Evolutionary conservation across 2,797 vertebrate species (phyloP), one percentile per base, ranked within the genome.

Genomic region (Hybognathus amarus): DNA sequence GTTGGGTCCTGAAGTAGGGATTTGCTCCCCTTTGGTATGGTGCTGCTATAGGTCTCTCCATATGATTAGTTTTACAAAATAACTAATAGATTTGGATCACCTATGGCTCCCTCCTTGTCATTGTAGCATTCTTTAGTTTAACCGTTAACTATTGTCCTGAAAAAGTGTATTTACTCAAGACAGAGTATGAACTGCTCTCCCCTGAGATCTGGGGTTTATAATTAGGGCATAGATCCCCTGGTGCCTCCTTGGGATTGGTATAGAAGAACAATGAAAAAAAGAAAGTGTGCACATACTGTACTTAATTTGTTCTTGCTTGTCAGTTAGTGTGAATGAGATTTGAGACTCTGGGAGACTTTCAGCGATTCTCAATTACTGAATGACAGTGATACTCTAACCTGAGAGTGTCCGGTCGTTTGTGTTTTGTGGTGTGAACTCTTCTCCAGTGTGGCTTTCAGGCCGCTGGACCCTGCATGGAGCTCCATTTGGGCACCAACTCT

Each of bases 391-490:
- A 61, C 18, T 47, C 90, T 94, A 38, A 95, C 96, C 95, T 96
- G 91, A 70, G 92, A 95, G 87, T 93, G 92, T 63, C 91, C 91
- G 56, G 42, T 81, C 54, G 88, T 90, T 42, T 93, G 88, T 36
- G 94, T 24, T 27, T 88, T 89, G 42, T 90, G 93, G 67, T 91
- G 89, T 33, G 95, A 38, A 1, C 93, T 94, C 70, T 85, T 86
- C 80, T 85, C 80, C 86, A 91, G 82, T 54, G 95, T 90, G 2
- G 90, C 87, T 18, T 83, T 89, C 56, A 96, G 83, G 79, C 87
- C 85, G 45, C 92, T 89, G 33, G 64, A 77, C 42, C 88, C 92
- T 22, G 91, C 91, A 80, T 91, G 90, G 42, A 97, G 77, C 13
- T 88, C 89, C 56, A 92, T 11, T 11, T 86, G 64, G 24, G 88